phyloP scores from a whole-genome alignment of 2,113 vertebrate species.

The Neodontobutis hainanensis region DNA sequence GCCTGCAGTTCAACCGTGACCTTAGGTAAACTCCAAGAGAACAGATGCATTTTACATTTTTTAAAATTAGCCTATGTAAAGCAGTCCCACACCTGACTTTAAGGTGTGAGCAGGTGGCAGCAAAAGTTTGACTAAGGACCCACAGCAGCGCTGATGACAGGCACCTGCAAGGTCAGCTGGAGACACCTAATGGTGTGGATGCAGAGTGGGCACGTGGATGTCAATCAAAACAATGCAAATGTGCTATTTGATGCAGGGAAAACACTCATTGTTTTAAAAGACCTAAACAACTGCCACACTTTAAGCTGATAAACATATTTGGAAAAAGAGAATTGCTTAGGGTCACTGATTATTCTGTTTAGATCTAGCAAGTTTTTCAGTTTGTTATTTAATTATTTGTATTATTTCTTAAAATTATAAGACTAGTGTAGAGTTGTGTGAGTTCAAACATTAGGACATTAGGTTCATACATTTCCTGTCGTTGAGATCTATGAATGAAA shows the following conservation, averaged over 20 bases:
- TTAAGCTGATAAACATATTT: too few species aligned
- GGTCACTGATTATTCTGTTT: too few species aligned
- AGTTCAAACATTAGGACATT: too few species aligned
- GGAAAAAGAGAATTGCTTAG: too few species aligned
- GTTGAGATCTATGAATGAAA: background rate
- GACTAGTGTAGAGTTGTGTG: too few species aligned
- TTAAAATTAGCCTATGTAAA: background rate
- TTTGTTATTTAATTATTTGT: too few species aligned
- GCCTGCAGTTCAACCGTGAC: too few species aligned
- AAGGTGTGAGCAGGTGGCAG: conserved; percentile 10
- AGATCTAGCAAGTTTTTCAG: too few species aligned
- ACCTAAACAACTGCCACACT: too few species aligned
- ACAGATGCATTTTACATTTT: background rate
- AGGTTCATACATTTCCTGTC: too few species aligned
- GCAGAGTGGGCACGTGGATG: conserved; percentile 16
- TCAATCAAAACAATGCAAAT: background rate
- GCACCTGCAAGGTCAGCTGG: conserved; percentile 54
- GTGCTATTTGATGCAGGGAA: background rate
- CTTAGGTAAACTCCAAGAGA: too few species aligned
- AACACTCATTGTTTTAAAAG: background rate
- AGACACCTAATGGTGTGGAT: conserved; percentile 43
- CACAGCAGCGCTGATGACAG: conserved; percentile 1
- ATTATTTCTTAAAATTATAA: too few species aligned
- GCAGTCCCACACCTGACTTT: background rate
- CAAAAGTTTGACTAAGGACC: conserved; percentile 8